Evolutionary conservation across 2,888 invertebrate species (phyloP).

Genomic region (Flexamia atlantica): DNA sequence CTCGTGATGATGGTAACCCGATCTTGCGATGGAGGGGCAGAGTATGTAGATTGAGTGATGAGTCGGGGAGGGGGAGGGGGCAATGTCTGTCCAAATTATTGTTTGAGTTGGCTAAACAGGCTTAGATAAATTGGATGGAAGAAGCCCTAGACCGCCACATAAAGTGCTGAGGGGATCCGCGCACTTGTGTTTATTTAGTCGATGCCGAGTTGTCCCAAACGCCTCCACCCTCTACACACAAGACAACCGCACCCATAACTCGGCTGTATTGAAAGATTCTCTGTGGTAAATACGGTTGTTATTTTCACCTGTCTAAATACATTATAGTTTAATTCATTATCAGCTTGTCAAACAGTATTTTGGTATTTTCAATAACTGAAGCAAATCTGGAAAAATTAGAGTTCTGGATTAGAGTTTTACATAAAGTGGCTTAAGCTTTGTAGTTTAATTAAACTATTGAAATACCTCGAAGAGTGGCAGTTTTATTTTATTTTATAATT

Average conservation of each 20-base stretch:
- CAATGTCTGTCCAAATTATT: slow-evolving; percentile 58
- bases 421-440: too few relatives aligned
- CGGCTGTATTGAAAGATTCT: neutral
- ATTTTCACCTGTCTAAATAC: too few relatives aligned
- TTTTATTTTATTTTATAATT: too few relatives aligned
- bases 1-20: slow-evolving; percentile 38
- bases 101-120: slow-evolving; percentile 51
- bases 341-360: too few relatives aligned
- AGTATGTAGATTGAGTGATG: slow-evolving; percentile 49
- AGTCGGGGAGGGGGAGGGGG: slow-evolving; percentile 31
- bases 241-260: neutral
- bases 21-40: neutral
- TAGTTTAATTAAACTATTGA: too few relatives aligned
- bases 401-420: too few relatives aligned
- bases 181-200: slow-evolving; percentile 44
- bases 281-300: too few relatives aligned
- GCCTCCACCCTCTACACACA: slow-evolving; percentile 18
- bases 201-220: neutral
- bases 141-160: slow-evolving; percentile 43
- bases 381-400: too few relatives aligned
- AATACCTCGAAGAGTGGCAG: too few relatives aligned
- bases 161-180: neutral
- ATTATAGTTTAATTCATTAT: too few relatives aligned
- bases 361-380: too few relatives aligned
- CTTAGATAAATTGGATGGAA: slow-evolving; percentile 59